These are phyloP conservation scores for Chymomyza costata DNA, from an alignment of 1,140 invertebrate species.

Conservation along the genomic window DNA sequence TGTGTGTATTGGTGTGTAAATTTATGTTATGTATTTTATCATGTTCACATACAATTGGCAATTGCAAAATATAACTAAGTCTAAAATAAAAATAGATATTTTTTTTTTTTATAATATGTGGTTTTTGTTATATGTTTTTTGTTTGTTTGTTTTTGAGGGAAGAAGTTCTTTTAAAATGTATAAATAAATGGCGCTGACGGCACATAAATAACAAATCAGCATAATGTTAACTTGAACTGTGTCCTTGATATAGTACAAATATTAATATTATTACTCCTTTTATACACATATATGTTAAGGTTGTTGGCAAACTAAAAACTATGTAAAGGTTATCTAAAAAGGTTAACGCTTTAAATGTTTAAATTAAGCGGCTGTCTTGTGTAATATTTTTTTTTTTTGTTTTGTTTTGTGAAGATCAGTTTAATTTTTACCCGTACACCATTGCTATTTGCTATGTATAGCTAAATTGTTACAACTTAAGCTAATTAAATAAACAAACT, in stretches of 20 bases:
- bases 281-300: not conserved
- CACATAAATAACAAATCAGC: conserved; percentile 53
- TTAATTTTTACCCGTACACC: conserved; percentile 11
- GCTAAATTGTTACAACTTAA: not conserved
- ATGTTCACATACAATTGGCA: conserved; percentile 37
- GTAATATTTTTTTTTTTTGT: too few species aligned
- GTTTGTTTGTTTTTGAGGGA: conserved; percentile 8
- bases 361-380: too few species aligned
- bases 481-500: not conserved
- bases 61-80: not conserved
- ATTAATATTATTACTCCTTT: conserved; percentile 39
- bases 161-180: conserved; percentile 9
- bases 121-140: conserved; percentile 2
- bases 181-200: conserved; percentile 14
- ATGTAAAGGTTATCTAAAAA: not conserved
- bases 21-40: conserved; percentile 52
- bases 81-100: not conserved
- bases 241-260: conserved; percentile 54
- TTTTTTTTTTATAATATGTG: conserved; percentile 6
- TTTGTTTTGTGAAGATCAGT: too few species aligned
- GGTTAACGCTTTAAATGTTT: too few species aligned
- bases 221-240: conserved; percentile 74
- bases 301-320: not conserved
- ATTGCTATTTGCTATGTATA: conserved; percentile 5
- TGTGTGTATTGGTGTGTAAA: conserved; percentile 50